Conservation (phyloP, 2,888 invertebrate species). For the Rhabditoides inermis region DNA sequence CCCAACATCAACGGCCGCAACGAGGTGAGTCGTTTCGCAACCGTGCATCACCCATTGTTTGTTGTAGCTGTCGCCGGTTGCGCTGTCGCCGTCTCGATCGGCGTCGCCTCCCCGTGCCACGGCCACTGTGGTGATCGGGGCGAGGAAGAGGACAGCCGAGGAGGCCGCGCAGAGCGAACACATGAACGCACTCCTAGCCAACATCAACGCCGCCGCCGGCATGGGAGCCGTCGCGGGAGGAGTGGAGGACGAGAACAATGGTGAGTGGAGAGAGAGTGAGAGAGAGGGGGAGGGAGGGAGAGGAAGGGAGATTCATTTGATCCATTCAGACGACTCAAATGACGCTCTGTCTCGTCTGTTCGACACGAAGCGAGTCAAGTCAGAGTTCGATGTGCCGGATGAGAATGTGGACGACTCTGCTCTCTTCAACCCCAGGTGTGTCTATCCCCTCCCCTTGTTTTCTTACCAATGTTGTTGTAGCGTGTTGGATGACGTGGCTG, state of each 20-base stretch:
- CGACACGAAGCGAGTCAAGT: constrained; percentile 15
- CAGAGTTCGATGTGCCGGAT: constrained; percentile 6
- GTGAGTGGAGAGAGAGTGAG: too few relatives aligned
- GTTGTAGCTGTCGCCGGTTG: background rate
- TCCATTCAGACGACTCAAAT: too few relatives aligned
- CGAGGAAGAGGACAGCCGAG: too few relatives aligned
- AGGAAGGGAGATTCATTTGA: too few relatives aligned
- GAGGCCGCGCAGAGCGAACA: too few relatives aligned
- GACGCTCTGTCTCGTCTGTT: constrained; percentile 5
- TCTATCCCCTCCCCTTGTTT: too few relatives aligned
- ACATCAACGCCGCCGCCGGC: constrained; percentile 16
- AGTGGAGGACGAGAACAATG: too few relatives aligned
- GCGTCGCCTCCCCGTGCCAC: background rate
- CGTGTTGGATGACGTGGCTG: too few relatives aligned
- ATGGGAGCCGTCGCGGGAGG: constrained; percentile 2
- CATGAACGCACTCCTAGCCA: constrained; percentile 24
- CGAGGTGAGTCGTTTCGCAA: background rate
- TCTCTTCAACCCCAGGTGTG: background rate
- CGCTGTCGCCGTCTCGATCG: constrained; percentile 3
- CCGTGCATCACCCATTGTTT: background rate
- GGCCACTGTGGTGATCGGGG: too few relatives aligned
- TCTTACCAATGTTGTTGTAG: too few relatives aligned
- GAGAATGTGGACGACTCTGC: background rate
- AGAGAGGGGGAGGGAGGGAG: too few relatives aligned
- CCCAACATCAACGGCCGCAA: too few relatives aligned